These are phyloP conservation scores for Sarcophaga subvicina DNA, from an alignment of 2,888 invertebrate genomes.

Conservation along the genomic window DNA sequence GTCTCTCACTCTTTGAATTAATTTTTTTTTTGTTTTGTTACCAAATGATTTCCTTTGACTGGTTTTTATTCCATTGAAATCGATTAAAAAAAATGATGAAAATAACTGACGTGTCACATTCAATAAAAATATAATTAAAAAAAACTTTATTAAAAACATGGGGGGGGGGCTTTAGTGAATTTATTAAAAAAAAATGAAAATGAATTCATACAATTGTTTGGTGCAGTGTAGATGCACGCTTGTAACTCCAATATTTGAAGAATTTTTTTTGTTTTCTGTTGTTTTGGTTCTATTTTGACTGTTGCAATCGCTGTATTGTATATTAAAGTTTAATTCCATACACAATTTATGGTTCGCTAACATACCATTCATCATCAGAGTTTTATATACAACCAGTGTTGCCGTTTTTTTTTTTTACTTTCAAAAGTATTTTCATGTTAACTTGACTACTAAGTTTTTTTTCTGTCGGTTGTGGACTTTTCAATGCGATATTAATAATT, in stretches of 20 bases:
- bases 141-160: slow-evolving; percentile 42
- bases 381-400: slow-evolving; percentile 32
- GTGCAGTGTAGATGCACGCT: background rate
- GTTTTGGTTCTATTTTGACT: background rate
- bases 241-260: slow-evolving; percentile 1
- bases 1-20: too few species aligned
- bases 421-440: background rate
- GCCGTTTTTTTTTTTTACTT: slow-evolving; percentile 24
- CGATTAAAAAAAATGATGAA: background rate
- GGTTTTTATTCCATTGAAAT: background rate
- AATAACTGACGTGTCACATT: slow-evolving; percentile 7
- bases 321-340: slow-evolving; percentile 58
- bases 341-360: slow-evolving; percentile 62
- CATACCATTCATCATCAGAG: slow-evolving; percentile 46
- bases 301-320: slow-evolving; percentile 22
- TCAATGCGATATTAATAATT: too few species aligned
- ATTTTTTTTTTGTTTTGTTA: too few species aligned
- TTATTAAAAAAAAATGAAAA: background rate
- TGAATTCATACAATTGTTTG: background rate
- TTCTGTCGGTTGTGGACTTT: too few species aligned
- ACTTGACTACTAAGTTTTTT: too few species aligned
- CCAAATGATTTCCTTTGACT: background rate
- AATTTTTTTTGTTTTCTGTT: background rate
- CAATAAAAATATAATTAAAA: slow-evolving; percentile 46
- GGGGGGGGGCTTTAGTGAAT: slow-evolving; percentile 1